Evolutionary conservation across 2,888 invertebrate species (phyloP), one percentile per base, ranked within the genome.

Genomic region (Nephrotoma appendiculata): DNA sequence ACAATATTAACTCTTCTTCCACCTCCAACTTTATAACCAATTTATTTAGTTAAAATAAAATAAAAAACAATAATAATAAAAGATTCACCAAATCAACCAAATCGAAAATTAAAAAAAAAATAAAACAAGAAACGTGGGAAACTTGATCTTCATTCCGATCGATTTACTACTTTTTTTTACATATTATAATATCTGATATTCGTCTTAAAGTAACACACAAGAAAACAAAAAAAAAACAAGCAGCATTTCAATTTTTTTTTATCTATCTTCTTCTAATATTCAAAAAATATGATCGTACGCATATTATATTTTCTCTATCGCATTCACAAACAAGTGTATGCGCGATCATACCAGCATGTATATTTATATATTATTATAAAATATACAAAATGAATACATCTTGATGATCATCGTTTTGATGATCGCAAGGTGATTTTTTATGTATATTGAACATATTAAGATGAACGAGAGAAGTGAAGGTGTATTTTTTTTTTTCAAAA

Each of bases 21-120:
- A 84, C 84, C 84, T 84, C 84, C 84, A 84, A 84, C 84, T 84
- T 84, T 84, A 84, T 71, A 71, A 71, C 71, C 71, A 71, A 71
- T 71, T 71, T 71, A 71, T 71, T 71, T 71, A 71, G 71, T 71
- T 71, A 71, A 71, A 71, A 71, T 31, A 71, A 71, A 71, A 11
- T 11, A 48, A n/a, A 48, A 48, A 12, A 48, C 48, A 84, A 84
- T 41, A 83, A 84, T 42, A 84, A 42, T 84, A 42, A 84, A 84
- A 84, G 84, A 84, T 84, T 84, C 84, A 84, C 84, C 84, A 84
- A 84, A 84, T 84, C 84, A 84, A 84, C 84, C 84, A 84, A 84
- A 84, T 84, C 84, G 84, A 84, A 84, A 84, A 42, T 15, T 42
- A n/a, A 42, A 84, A 84, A 84, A 84, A 19, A 41, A 84, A 84